Percentiles rank a stretch among this genome's conserved stretches.
These are phyloP conservation scores for Microplitis mediator DNA, from an alignment of 1,140 invertebrate species.

Conservation along the genomic window DNA sequence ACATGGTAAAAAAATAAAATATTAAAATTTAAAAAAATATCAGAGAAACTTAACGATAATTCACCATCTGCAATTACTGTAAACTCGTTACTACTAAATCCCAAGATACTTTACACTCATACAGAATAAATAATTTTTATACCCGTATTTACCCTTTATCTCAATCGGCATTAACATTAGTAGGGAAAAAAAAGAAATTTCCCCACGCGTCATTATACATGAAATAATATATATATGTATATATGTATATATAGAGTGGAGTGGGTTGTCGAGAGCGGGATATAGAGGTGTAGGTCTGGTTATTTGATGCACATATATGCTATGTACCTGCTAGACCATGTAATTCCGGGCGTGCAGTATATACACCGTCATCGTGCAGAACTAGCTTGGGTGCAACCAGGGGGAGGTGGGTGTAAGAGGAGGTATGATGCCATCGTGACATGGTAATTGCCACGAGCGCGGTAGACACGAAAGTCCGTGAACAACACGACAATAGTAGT, in stretches of 20 bases:
- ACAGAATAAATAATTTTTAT: neutral
- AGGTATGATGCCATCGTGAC: constrained; percentile 35
- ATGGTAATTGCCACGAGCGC: constrained; percentile 32
- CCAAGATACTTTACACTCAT: neutral
- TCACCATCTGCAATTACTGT: neutral
- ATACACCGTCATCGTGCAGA: constrained; percentile 17
- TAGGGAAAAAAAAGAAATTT: neutral
- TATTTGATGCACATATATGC: constrained; percentile 9
- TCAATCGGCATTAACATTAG: neutral
- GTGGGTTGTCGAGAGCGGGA: neutral
- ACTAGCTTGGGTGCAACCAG: neutral
- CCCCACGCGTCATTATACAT: neutral
- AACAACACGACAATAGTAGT: constrained; percentile 26
- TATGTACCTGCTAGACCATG: constrained; percentile 17
- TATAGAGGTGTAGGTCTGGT: neutral
- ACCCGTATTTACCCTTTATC: neutral
- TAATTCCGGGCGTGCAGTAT: constrained; percentile 19
- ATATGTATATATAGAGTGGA: no score
- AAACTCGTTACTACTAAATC: neutral
- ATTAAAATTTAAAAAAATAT: neutral
- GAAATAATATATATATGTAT: neutral
- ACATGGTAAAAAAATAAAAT: neutral
- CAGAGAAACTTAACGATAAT: neutral
- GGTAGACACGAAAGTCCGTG: constrained; percentile 31
- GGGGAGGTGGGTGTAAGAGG: neutral